Base-by-base conservation (phyloP, 2,113 vertebrate genomes). In the Amphiprion ocellaris region DNA sequence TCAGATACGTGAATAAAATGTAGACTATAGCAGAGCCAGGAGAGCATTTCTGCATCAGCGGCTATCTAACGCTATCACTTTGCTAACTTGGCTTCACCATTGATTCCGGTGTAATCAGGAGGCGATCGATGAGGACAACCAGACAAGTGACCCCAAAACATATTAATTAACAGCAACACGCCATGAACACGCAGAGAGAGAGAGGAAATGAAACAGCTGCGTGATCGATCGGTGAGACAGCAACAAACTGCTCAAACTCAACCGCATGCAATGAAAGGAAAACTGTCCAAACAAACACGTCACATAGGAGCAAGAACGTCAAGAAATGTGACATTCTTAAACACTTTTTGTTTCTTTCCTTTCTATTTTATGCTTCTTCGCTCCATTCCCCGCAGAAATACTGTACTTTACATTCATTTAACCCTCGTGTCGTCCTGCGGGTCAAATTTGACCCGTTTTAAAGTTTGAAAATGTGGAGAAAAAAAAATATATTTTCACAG, bases 201-300 rank as follows among this genome's bases (percentile, higher is more conserved):
- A 70, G 81, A 49, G 86, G 87, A 89, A 86, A 90, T 86, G 65
- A 86, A 85, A 86, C 46, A 26, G 82, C 50, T 62, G 71, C 14
- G 52, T 53, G 65, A 89, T 84, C 69, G 87, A 89, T 79, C 54
- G 65, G 24, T 69, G 63, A 74, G 69, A 55, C 3, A 15, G 62
- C 59, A 2, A 17, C 33, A 78, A 44, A 67, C n/a, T 50, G 41
- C 1, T 26, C 23, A 58, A 70, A 50, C 49, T 2, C 4, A 49
- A 44, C 52, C 12, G n/a, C 56, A 46, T 19, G 39, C 24, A 52
- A 30, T 19, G 15, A 52, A 17, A 53, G 60, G 17, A 52, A 62
- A 69, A 55, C 28, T 2, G 2, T 9, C 19, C 47, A 50, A 44
- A 44, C 41, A 14, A 44, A 44, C 41, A 14, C 41, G 33, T 37